A percentile compares a stretch with the other conserved stretches of the same genome.
Conservation (phyloP, 2,888 invertebrate genomes). For the Tipula helvola region DNA sequence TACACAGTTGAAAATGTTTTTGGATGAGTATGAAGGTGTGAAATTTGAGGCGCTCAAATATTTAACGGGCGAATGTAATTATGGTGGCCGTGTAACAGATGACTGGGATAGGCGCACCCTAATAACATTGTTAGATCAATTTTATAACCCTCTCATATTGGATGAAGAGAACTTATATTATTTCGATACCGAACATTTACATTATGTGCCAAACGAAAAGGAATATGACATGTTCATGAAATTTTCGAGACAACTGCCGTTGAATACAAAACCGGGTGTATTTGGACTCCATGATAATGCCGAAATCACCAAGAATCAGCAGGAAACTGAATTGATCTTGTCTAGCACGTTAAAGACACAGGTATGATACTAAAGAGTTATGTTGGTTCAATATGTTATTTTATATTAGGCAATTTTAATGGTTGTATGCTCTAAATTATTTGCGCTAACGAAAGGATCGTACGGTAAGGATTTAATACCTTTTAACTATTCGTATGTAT, state of each 20-base stretch:
- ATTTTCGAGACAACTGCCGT: conserved; percentile 58
- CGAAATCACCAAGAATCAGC: conserved; percentile 82
- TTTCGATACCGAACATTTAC: conserved; percentile 31
- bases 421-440: conserved; percentile 12
- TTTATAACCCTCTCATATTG: conserved; percentile 60
- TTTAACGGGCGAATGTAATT: conserved; percentile 90
- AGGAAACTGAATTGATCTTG: conserved; percentile 68
- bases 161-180: conserved; percentile 33
- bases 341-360: conserved; percentile 63
- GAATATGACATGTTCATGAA: conserved; percentile 58
- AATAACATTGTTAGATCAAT: conserved; percentile 66
- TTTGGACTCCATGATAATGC: conserved; percentile 91
- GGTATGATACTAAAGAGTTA: conserved; percentile 37
- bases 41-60: conserved; percentile 80
- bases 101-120: conserved; percentile 87
- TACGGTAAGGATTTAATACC: conserved; percentile 28
- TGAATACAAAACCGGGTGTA: conserved; percentile 66
- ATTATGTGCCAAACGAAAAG: conserved; percentile 58
- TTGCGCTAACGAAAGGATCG: conserved; percentile 33
- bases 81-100: conserved; percentile 91
- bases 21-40: conserved; percentile 63
- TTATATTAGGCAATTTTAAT: too few species aligned
- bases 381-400: neutral
- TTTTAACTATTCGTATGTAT: neutral
- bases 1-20: conserved; percentile 75